Conservation (phyloP, 2,797 vertebrate genomes). For the Sphenopsis melanotis region DNA sequence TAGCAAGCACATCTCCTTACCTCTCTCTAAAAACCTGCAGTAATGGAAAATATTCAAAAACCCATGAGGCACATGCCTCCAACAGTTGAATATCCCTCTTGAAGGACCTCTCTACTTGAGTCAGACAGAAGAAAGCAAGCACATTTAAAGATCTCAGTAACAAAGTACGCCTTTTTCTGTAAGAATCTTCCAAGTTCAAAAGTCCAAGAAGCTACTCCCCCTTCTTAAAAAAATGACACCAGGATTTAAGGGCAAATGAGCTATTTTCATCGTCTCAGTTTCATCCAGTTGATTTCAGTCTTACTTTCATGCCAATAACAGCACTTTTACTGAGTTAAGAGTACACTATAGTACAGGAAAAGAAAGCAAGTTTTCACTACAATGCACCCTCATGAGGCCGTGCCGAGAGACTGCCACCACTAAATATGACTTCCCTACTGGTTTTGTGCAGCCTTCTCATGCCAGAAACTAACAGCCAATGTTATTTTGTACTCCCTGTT, state of each 20-base stretch:
- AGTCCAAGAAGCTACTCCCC: not conserved
- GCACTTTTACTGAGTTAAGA: not conserved
- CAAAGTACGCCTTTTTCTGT: not conserved
- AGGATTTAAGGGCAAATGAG: not conserved
- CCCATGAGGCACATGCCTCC: not conserved
- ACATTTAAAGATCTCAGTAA: not conserved
- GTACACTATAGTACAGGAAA: accelerated
- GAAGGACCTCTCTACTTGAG: not conserved
- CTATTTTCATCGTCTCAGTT: not conserved
- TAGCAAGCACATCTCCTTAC: not conserved
- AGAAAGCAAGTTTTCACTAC: not conserved
- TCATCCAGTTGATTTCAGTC: not conserved
- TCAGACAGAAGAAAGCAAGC: not conserved
- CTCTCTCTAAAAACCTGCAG: not conserved
- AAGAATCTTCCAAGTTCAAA: not conserved
- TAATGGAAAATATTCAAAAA: not conserved
- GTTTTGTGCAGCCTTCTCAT: not conserved
- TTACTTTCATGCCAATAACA: not conserved
- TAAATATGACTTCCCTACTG: not conserved
- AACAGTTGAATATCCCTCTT: not conserved
- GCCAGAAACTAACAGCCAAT: not conserved
- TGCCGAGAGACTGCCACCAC: not conserved
- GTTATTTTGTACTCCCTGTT: not conserved
- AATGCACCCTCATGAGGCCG: not conserved
- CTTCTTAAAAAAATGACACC: not conserved